Evolutionary conservation across 2,888 invertebrate genomes (phyloP), one percentile per base, ranked within the genome.

Genomic region (Cerastoderma edule): DNA sequence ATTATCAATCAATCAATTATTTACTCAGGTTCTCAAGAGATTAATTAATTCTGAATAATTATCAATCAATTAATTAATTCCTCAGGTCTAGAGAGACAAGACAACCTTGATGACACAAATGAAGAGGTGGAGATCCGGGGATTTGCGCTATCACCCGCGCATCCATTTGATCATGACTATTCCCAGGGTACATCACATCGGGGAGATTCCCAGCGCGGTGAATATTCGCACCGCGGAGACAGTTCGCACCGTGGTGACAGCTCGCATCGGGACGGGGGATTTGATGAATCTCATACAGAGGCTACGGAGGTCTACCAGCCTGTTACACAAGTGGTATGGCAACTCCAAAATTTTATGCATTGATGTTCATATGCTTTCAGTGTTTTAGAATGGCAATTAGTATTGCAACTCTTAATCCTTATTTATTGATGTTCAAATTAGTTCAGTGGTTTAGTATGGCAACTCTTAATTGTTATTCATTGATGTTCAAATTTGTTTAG

Each of bases 251-350:
- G 54, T 24, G 69, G 63, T 6, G 69, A 63, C 63, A 63, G 70
- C 68, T 73, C 79, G n/a, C n/a, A n/a, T n/a, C n/a, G n/a, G n/a
- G n/a, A n/a, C n/a, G 84, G 84, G 5, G 87, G 88, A 1, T 88
- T 89, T 82, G 89, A 88, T 69, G 75, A 87, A 10, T 88, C 88
- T 0, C 87, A 87, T 60, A 87, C 88, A n/a, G 89, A 89, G 44
- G 88, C 87, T 60, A 88, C 88, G 30, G 89, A 88, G 54, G 79
- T 87, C 73, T 87, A 86, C 63, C 81, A 86, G 30, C 88, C 88
- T 64, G 85, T 88, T 48, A 88, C 87, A 57, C 84, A 85, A 76
- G 87, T 88, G 74, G 89, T 89, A 74, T 78, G 87, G 6, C 2
- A 57, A 57, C n/a, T n/a, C n/a, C n/a, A n/a, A n/a, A n/a, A n/a